A percentile compares a stretch with the other conserved stretches of the same genome.
phyloP scores from a whole-genome alignment of 2,888 invertebrate species.

The Kuschelorhynchus macadamiae region DNA sequence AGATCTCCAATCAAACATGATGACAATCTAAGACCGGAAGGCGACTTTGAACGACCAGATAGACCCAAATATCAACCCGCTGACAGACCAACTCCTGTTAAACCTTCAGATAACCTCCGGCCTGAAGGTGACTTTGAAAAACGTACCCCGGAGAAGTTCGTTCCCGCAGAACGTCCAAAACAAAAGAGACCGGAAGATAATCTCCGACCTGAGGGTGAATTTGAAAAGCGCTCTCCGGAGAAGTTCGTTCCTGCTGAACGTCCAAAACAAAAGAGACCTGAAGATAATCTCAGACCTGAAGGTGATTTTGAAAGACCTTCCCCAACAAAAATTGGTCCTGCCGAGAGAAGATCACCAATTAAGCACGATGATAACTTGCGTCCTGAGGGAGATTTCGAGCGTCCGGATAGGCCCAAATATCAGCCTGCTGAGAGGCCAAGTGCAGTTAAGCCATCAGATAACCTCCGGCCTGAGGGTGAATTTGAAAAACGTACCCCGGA shows the following conservation, averaged over 20 bases:
- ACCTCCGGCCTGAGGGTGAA: slow-evolving; percentile 71
- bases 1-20: too few species aligned
- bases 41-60: slow-evolving; percentile 67
- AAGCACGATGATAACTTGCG: slow-evolving; percentile 70
- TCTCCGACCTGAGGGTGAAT: slow-evolving; percentile 72
- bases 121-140: slow-evolving; percentile 72
- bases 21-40: slow-evolving; percentile 65
- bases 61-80: slow-evolving; percentile 63
- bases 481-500: slow-evolving; percentile 64
- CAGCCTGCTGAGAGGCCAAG: slow-evolving; percentile 72
- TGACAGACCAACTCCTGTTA: slow-evolving; percentile 68
- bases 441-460: slow-evolving; percentile 70
- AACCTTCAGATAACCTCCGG: slow-evolving; percentile 72
- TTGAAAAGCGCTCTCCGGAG: slow-evolving; percentile 68
- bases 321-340: slow-evolving; percentile 65
- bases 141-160: slow-evolving; percentile 64
- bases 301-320: slow-evolving; percentile 71
- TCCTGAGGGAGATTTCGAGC: slow-evolving; percentile 69
- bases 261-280: slow-evolving; percentile 70
- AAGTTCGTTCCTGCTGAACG: slow-evolving; percentile 66
- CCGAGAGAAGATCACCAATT: slow-evolving; percentile 64
- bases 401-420: slow-evolving; percentile 64
- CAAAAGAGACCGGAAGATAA: slow-evolving; percentile 71
- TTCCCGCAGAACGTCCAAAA: slow-evolving; percentile 67
- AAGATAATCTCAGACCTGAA: slow-evolving; percentile 73